phyloP scores from a whole-genome alignment of 2,888 invertebrate genomes.

The Rhogogaster chlorosoma region DNA sequence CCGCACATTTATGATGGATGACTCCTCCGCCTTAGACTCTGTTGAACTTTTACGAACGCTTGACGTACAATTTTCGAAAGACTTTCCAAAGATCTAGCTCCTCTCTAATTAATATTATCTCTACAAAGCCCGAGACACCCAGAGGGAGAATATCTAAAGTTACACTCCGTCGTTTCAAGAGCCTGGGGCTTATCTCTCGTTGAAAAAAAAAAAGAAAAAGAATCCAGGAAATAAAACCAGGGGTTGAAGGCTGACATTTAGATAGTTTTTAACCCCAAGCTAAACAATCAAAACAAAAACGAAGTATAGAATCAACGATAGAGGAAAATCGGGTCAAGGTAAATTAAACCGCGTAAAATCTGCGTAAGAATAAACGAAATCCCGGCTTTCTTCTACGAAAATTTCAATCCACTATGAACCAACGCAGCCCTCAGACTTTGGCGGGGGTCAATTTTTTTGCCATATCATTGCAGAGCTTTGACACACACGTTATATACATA shows the following conservation, averaged over 20 bases:
- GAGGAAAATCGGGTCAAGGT: not conserved
- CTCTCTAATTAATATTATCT: constrained; percentile 17
- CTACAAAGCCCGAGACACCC: not conserved
- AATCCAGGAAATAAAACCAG: not conserved
- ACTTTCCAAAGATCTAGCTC: constrained; percentile 12
- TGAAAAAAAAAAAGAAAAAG: not conserved
- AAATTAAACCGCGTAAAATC: not conserved
- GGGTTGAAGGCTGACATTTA: not conserved
- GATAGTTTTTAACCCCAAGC: not conserved
- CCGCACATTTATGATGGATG: constrained; percentile 32
- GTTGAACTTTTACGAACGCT: not conserved
- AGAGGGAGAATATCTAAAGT: not conserved
- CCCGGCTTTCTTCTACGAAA: not conserved
- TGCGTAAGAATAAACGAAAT: not conserved
- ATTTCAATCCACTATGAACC: not conserved
- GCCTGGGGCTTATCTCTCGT: not conserved
- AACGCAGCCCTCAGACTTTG: not conserved
- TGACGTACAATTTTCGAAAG: constrained; percentile 1
- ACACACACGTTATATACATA: not conserved
- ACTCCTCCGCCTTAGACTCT: not conserved
- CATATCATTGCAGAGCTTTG: constrained; percentile 13
- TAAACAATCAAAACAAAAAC: not conserved
- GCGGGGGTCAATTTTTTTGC: not conserved
- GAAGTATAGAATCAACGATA: not conserved
- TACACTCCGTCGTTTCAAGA: constrained; percentile 1